phyloP scores from a whole-genome alignment of 2,888 invertebrate genomes.

The Capitulum mitella region DNA sequence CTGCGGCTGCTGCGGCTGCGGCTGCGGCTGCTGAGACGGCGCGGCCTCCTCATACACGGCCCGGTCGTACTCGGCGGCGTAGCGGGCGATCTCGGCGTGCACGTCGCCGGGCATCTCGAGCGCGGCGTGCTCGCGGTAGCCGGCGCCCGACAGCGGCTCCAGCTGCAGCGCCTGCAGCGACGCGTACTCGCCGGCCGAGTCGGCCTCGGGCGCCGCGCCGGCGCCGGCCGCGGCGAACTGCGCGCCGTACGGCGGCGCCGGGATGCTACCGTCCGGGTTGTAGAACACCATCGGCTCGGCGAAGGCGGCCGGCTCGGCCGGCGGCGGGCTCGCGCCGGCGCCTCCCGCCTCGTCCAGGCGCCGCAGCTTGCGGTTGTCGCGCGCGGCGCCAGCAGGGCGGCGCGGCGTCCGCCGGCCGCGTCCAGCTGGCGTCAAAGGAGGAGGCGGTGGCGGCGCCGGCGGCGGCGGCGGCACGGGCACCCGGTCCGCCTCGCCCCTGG shows the following conservation, averaged over 20 bases:
- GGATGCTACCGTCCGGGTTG: constrained; percentile 11
- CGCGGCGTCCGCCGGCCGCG: background rate
- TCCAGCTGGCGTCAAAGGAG: background rate
- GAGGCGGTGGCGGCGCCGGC: too few relatives aligned
- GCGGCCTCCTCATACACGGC: background rate
- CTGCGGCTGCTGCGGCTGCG: too few relatives aligned
- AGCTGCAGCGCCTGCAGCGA: background rate
- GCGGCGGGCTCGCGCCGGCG: background rate
- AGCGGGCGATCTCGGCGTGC: background rate
- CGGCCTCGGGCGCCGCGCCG: background rate
- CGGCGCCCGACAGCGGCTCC: background rate
- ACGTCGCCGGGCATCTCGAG: background rate
- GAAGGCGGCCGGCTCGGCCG: background rate
- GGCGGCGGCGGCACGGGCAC: background rate
- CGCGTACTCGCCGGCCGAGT: background rate
- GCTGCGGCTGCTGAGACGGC: too few relatives aligned
- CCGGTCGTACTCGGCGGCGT: background rate
- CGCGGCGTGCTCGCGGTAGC: background rate
- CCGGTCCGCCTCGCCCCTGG: background rate
- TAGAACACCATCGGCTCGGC: background rate
- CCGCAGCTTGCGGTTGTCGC: background rate
- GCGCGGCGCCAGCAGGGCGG: background rate
- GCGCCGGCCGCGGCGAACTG: background rate
- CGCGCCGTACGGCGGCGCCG: background rate
- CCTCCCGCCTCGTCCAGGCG: background rate